phyloP scores from a whole-genome alignment of 2,113 vertebrate species.

The Sakesphorus luctuosus region DNA sequence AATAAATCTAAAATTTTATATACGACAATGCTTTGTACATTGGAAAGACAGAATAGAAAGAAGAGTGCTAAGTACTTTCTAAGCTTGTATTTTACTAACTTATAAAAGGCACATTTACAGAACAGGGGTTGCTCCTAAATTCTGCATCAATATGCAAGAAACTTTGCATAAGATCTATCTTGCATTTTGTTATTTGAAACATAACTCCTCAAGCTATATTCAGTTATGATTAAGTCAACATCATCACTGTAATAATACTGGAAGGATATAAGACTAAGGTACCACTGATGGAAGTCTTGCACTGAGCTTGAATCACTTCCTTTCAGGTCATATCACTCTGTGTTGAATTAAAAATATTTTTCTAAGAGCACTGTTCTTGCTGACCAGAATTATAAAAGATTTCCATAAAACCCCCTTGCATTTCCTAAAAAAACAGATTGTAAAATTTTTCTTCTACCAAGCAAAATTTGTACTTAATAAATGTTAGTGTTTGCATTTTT shows the following conservation, averaged over 20 bases:
- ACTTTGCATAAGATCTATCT: neutral
- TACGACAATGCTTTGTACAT: neutral
- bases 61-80: neutral
- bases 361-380: neutral
- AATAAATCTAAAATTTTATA: neutral
- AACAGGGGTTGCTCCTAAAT: neutral
- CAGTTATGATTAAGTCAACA: neutral
- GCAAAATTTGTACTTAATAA: neutral
- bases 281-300: neutral
- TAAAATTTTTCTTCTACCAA: neutral
- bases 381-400: neutral
- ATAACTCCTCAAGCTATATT: neutral
- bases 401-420: rapidly evolving
- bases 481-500: neutral
- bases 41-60: neutral
- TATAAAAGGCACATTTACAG: neutral
- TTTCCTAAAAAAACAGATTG: neutral
- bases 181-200: neutral
- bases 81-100: neutral
- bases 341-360: neutral
- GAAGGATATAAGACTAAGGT: neutral
- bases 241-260: neutral
- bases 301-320: neutral
- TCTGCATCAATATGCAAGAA: neutral
- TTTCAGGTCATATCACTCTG: neutral